Base-by-base conservation (phyloP, 1,140 invertebrate species). In the Euwallacea fornicatus region DNA sequence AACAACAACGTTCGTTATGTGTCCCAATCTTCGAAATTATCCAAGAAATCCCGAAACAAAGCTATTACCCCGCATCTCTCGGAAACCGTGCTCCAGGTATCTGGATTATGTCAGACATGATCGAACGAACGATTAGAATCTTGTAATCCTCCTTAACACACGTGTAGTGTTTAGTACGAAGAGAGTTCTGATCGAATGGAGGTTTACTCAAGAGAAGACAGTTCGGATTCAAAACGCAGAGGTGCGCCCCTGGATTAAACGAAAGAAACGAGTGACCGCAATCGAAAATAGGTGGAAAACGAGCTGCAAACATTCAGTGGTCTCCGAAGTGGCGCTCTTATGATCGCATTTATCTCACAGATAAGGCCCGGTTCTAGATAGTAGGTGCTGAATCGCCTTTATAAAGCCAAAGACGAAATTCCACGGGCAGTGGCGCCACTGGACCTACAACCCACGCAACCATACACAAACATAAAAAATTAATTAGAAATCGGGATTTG, bases 341-440 rank as follows among this genome's bases (percentile, higher is more conserved):
- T 71, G 69, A 71, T 65, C 41, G 41, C 69, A 71, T 71, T 71
- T 66, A 71, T 71, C 69, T 71, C 65, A 54, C n/a, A 64, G 69
- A 71, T 71, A 71, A 65, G 69, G 54, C 65, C 13, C 15, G 55
- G 43, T 50, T 21, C 53, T 64, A 50, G 43, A 54, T 43, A 67
- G 66, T 67, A 50, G 66, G 66, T 67, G 66, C 66, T 56, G 44
- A 60, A 67, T 60, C 3, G 56, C 66, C 2, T 44, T 67, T 60
- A 9, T 67, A 59, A 13, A 41, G 56, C 33, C 16, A 59, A 56
- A 56, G 15, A 50, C 46, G 46, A 10, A 50, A 50, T 50, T 13
- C 13, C 46, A 50, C 13, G 13, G 13, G 2, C 46, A 50, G 46
- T 50, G 46, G 46, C 46, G 46, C 46, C 46, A 50, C 46, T 50